Conservation (phyloP, 2,888 invertebrate species). For the Lydus trimaculatus region DNA sequence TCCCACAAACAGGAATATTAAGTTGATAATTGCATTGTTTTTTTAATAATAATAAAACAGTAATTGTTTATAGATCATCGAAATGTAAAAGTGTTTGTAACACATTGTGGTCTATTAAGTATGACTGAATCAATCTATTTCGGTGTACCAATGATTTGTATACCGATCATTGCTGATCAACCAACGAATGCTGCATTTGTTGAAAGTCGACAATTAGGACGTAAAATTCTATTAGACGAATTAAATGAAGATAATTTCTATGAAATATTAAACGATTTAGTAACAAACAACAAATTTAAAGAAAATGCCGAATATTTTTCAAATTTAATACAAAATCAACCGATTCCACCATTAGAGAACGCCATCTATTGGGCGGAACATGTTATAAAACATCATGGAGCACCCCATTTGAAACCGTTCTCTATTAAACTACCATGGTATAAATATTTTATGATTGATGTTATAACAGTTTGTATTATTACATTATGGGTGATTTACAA, state of each 20-base stretch:
- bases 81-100: constrained; percentile 66
- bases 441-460: constrained; percentile 44
- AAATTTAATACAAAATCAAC: constrained; percentile 41
- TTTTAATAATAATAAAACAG: constrained; percentile 12
- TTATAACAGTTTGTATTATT: constrained; percentile 28
- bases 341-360: constrained; percentile 40
- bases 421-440: constrained; percentile 41
- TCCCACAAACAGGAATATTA: constrained; percentile 65
- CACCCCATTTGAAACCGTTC: constrained; percentile 41
- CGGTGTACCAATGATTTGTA: constrained; percentile 62
- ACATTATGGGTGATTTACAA: neutral
- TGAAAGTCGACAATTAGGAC: constrained; percentile 58
- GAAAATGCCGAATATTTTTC: constrained; percentile 36
- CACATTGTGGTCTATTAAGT: constrained; percentile 67
- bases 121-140: constrained; percentile 64
- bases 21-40: constrained; percentile 45
- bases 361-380: constrained; percentile 50
- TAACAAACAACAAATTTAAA: constrained; percentile 35
- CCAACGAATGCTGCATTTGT: constrained; percentile 60
- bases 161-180: constrained; percentile 65
- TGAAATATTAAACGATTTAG: constrained; percentile 46
- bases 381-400: constrained; percentile 43
- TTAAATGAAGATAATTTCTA: constrained; percentile 58
- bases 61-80: constrained; percentile 60
- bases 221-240: constrained; percentile 54